phyloP scores from a whole-genome alignment of 2,888 invertebrate species.

The Polyommatus iphigenia region DNA sequence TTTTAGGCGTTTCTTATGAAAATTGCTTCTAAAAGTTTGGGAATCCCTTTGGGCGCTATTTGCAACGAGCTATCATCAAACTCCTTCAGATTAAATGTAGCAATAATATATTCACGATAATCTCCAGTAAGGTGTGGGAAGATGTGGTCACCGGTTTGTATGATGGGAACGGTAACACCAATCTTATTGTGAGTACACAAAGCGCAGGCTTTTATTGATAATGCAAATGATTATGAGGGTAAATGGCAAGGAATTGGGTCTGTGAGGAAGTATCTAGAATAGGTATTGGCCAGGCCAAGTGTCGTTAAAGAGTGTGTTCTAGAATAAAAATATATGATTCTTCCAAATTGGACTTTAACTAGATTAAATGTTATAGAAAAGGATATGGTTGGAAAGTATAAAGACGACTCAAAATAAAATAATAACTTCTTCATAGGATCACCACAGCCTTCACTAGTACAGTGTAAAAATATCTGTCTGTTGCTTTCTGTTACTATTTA shows the following conservation, averaged over 20 bases:
- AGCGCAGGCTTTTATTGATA: conserved; percentile 1
- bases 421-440: no score
- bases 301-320: no score
- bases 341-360: no score
- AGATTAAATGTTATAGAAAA: no score
- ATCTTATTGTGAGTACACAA: neutral
- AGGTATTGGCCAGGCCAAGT: no score
- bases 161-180: conserved; percentile 1
- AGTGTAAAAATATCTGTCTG: no score
- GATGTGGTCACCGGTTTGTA: neutral
- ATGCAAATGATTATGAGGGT: neutral
- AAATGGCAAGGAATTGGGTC: neutral
- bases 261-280: neutral
- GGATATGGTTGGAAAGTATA: no score
- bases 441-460: no score
- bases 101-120: conserved; percentile 15
- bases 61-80: neutral
- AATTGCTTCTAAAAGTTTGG: neutral
- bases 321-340: no score
- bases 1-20: neutral
- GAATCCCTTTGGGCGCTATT: neutral
- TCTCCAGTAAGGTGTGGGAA: conserved; percentile 9
- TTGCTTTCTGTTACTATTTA: no score
- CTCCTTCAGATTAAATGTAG: neutral
- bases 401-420: no score